Evolutionary conservation across 2,113 vertebrate genomes (phyloP).

Genomic region (Hypanus sabinus): DNA sequence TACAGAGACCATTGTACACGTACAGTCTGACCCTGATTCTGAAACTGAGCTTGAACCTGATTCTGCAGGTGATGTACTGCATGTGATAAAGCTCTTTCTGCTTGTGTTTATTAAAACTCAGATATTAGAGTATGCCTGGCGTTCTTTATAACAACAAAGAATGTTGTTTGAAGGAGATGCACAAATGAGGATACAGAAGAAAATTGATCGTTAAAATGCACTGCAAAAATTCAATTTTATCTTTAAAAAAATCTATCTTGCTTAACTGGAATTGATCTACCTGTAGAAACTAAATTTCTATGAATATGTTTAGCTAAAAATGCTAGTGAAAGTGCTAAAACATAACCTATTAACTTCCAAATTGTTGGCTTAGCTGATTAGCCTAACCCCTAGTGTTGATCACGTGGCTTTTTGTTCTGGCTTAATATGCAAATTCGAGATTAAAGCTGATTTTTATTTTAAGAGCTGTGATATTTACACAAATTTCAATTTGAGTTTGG

Average conservation of each 20-base stretch:
- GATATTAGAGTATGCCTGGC: neutral
- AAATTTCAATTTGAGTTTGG: neutral
- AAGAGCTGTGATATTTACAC: neutral
- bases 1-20: slow-evolving; percentile 62
- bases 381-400: neutral
- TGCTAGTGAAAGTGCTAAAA: neutral
- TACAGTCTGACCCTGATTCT: slow-evolving; percentile 55
- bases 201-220: neutral
- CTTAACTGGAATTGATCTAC: neutral
- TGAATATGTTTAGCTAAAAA: neutral
- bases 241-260: neutral
- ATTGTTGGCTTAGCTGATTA: neutral
- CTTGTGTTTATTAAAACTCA: neutral
- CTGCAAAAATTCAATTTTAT: neutral
- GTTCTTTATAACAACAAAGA: neutral
- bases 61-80: slow-evolving; percentile 73
- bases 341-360: neutral
- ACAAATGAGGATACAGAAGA: slow-evolving; percentile 13
- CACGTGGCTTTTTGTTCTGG: neutral
- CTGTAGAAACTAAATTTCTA: neutral
- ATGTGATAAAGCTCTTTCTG: slow-evolving; percentile 10
- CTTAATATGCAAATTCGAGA: neutral
- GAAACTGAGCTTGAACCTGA: slow-evolving; percentile 59
- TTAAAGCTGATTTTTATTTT: neutral
- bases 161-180: neutral